Percentiles rank a stretch among this genome's conserved stretches.
Conservation (phyloP, 2,797 vertebrate genomes). For the Euthynnus affinis region DNA sequence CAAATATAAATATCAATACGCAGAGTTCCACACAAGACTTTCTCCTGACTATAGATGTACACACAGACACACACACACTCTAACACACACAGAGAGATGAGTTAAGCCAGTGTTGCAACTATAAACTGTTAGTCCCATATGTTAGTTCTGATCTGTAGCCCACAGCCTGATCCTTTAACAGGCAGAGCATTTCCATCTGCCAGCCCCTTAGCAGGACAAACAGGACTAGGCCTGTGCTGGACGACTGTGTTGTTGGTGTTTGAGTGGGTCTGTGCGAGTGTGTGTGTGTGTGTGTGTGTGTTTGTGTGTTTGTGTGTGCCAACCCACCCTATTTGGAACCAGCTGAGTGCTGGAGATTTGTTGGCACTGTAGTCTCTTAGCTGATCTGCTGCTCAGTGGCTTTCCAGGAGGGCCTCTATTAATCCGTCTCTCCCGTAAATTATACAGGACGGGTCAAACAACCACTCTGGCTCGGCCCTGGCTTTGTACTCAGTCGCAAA, state of each 20-base stretch:
- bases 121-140: constrained; percentile 68
- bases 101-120: constrained; percentile 44
- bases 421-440: constrained; percentile 72
- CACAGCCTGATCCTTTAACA: constrained; percentile 71
- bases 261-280: neutral
- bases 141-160: constrained; percentile 70
- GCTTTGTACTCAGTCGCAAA: constrained; percentile 31
- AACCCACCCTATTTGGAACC: constrained; percentile 71
- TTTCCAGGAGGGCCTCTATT: constrained; percentile 78
- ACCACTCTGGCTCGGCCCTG: constrained; percentile 31
- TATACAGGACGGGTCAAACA: constrained; percentile 70
- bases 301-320: constrained; percentile 44
- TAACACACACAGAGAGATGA: constrained; percentile 7
- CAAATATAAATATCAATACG: neutral
- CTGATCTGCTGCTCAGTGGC: constrained; percentile 77
- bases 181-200: constrained; percentile 76
- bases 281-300: constrained; percentile 17
- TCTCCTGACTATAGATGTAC: neutral
- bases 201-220: constrained; percentile 67
- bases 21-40: neutral
- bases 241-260: constrained; percentile 47
- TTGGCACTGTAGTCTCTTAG: constrained; percentile 66
- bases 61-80: constrained; percentile 3
- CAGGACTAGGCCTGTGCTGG: constrained; percentile 50
- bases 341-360: constrained; percentile 77